These are phyloP conservation scores for Zapornia atra DNA, from an alignment of 2,113 vertebrate genomes.

Conservation along the genomic window DNA sequence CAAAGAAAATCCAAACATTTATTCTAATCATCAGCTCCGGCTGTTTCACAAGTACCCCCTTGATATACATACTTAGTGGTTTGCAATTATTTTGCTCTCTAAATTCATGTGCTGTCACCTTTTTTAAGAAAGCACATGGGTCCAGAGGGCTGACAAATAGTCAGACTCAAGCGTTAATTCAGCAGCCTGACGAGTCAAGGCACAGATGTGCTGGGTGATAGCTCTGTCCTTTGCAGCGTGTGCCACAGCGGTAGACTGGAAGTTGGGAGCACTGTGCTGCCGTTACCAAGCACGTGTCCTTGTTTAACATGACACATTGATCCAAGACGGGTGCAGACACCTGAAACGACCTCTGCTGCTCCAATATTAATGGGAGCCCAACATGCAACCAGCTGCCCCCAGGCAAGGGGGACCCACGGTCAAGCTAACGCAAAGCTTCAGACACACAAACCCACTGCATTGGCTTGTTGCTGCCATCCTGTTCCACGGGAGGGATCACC, in stretches of 20 bases:
- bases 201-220: not conserved
- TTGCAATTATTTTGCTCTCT: not conserved
- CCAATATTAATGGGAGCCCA: rapidly evolving
- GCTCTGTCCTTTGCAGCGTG: not conserved
- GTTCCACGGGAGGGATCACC: rapidly evolving
- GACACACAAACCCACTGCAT: not conserved
- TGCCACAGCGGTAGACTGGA: rapidly evolving
- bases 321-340: rapidly evolving
- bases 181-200: not conserved
- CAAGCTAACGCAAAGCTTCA: not conserved
- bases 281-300: rapidly evolving
- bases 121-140: not conserved
- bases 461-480: not conserved
- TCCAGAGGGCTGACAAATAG: not conserved
- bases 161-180: not conserved
- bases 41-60: not conserved
- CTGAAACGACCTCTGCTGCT: not conserved
- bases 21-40: not conserved
- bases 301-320: rapidly evolving
- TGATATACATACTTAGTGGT: not conserved
- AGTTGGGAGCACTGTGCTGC: not conserved
- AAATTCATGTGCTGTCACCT: not conserved
- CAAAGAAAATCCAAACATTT: not conserved
- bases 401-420: rapidly evolving
- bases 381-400: not conserved